Percentiles rank a stretch among this genome's conserved stretches.
Evolutionary conservation across 1,140 invertebrate species (phyloP).

Genomic region (Maniola jurtina): DNA sequence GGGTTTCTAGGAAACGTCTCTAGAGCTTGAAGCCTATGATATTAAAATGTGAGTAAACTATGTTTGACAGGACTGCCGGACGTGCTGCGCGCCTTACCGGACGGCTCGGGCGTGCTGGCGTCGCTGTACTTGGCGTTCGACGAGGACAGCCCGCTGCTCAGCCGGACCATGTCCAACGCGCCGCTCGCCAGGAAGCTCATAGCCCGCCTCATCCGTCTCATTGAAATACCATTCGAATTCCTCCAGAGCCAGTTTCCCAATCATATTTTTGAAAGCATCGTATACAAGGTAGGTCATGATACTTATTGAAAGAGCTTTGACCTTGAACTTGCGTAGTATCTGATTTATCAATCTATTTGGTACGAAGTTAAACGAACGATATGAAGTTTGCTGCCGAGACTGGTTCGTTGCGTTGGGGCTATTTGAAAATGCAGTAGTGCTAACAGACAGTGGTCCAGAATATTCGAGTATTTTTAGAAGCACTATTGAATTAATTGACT

Average conservation of each 20-base stretch:
- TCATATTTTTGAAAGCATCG: slow-evolving; percentile 75
- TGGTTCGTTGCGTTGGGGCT: too few species aligned
- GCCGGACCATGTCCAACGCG: slow-evolving; percentile 77
- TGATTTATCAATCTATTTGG: too few species aligned
- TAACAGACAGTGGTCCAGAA: too few species aligned
- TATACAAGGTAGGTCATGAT: slow-evolving; percentile 69
- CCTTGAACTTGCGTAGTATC: too few species aligned
- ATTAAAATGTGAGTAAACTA: not conserved
- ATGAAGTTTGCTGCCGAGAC: too few species aligned
- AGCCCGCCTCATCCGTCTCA: slow-evolving; percentile 73
- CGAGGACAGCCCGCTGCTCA: slow-evolving; percentile 73
- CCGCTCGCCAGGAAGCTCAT: slow-evolving; percentile 82
- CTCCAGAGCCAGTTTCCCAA: slow-evolving; percentile 81
- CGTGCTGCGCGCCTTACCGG: slow-evolving; percentile 83
- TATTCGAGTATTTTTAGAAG: too few species aligned
- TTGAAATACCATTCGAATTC: slow-evolving; percentile 81
- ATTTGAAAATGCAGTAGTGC: too few species aligned
- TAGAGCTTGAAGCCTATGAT: too few species aligned
- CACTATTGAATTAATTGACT: too few species aligned
- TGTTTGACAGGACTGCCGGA: slow-evolving; percentile 82
- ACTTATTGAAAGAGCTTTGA: not conserved
- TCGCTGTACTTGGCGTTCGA: slow-evolving; percentile 79
- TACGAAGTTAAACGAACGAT: too few species aligned
- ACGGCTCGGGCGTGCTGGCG: slow-evolving; percentile 85
- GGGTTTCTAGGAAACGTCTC: too few species aligned